A percentile compares a stretch with the other conserved stretches of the same genome.
These are phyloP conservation scores for Nasua narica DNA, from an alignment of 2,797 vertebrate genomes.

Conservation along the genomic window DNA sequence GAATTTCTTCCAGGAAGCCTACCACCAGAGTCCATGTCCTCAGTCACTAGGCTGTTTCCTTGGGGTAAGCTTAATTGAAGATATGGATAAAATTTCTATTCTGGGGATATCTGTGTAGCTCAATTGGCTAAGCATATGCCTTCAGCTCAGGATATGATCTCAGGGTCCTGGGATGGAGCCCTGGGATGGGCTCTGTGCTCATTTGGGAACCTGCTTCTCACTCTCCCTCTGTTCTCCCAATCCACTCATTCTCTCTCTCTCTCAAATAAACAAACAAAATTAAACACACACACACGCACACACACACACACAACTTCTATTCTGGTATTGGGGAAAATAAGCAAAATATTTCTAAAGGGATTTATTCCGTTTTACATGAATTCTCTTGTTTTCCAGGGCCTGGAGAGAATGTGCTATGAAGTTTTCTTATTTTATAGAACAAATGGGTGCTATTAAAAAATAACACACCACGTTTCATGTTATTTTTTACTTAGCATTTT, in stretches of 20 bases:
- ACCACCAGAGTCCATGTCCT: background rate
- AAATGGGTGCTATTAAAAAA: background rate
- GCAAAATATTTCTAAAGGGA: background rate
- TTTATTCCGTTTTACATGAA: background rate
- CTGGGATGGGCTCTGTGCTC: background rate
- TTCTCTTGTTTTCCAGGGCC: background rate
- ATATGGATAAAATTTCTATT: background rate
- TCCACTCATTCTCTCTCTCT: background rate
- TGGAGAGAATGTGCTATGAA: background rate
- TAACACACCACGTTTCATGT: background rate
- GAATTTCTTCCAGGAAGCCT: background rate
- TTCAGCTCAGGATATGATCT: background rate
- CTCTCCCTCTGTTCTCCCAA: background rate
- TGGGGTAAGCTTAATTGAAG: background rate
- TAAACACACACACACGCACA: background rate
- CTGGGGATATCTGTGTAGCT: background rate
- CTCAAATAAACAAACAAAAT: background rate
- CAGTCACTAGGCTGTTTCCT: background rate
- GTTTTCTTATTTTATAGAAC: background rate
- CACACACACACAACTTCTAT: background rate
- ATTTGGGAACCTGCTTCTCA: background rate
- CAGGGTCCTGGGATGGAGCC: background rate
- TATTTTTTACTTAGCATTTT: background rate
- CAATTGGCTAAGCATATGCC: background rate
- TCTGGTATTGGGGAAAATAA: background rate